These are phyloP conservation scores for Plusia festucae DNA, from an alignment of 2,888 invertebrate genomes.

Conservation along the genomic window DNA sequence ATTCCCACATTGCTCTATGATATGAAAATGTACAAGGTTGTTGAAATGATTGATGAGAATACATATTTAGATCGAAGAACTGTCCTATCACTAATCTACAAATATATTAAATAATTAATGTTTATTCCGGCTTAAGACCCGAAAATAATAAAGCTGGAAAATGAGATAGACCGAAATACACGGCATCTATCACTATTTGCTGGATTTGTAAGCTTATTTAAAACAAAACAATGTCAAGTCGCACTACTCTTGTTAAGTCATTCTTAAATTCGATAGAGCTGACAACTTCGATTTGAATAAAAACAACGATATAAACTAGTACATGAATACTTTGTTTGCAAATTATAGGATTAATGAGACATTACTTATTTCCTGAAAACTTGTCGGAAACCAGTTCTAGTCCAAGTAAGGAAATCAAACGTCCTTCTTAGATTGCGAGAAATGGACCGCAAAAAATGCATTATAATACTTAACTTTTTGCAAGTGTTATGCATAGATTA, in stretches of 20 bases:
- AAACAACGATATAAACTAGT: neutral
- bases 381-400: neutral
- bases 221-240: too few species aligned
- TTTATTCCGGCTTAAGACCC: too few species aligned
- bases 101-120: neutral
- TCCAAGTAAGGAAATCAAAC: constrained; percentile 8
- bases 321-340: neutral
- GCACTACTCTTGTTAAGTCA: too few species aligned
- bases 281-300: neutral
- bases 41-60: too few species aligned
- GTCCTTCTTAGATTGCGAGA: neutral
- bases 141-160: too few species aligned
- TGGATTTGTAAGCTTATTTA: too few species aligned
- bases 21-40: too few species aligned
- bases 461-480: neutral
- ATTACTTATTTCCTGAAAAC: constrained; percentile 15
- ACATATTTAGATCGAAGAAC: too few species aligned
- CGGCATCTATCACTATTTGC: too few species aligned
- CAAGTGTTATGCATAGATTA: neutral
- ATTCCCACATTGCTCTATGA: too few species aligned
- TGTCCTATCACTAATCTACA: too few species aligned
- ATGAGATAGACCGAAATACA: too few species aligned
- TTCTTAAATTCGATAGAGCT: neutral
- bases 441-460: constrained; percentile 6
- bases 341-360: neutral